These are phyloP conservation scores for Julus scanicus DNA, from an alignment of 2,888 invertebrate genomes.

Conservation along the genomic window DNA sequence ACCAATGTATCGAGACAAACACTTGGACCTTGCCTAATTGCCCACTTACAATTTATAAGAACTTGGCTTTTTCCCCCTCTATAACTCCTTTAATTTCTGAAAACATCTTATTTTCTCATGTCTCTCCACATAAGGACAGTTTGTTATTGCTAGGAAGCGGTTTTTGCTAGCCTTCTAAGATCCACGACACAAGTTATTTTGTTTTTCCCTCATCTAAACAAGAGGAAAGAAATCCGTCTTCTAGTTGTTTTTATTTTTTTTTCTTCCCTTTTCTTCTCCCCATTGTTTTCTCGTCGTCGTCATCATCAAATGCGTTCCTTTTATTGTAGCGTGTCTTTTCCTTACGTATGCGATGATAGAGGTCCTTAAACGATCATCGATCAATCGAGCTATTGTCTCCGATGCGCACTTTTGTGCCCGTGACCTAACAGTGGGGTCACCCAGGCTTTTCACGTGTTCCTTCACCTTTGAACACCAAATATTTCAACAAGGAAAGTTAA, in stretches of 20 bases:
- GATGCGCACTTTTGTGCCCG: neutral
- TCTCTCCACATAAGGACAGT: neutral
- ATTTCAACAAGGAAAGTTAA: constrained; percentile 6
- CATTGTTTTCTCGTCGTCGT: neutral
- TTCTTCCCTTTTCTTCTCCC: neutral
- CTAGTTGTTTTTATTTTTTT: neutral
- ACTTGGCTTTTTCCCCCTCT: neutral
- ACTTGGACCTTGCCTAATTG: neutral
- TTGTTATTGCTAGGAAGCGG: neutral
- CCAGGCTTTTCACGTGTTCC: neutral
- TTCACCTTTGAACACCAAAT: neutral
- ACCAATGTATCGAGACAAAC: neutral
- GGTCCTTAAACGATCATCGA: constrained; percentile 20
- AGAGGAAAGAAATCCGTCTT: constrained; percentile 20
- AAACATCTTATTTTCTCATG: neutral
- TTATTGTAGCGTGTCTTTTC: constrained; percentile 1
- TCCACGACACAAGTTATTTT: neutral
- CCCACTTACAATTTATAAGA: neutral
- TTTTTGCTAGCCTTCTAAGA: neutral
- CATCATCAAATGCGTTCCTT: neutral
- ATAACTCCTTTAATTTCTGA: constrained; percentile 7
- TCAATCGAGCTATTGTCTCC: neutral
- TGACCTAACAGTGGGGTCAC: neutral
- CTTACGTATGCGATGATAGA: neutral
- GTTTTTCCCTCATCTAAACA: neutral